Conservation (phyloP, 2,888 invertebrate genomes). For the Mamestra brassicae region DNA sequence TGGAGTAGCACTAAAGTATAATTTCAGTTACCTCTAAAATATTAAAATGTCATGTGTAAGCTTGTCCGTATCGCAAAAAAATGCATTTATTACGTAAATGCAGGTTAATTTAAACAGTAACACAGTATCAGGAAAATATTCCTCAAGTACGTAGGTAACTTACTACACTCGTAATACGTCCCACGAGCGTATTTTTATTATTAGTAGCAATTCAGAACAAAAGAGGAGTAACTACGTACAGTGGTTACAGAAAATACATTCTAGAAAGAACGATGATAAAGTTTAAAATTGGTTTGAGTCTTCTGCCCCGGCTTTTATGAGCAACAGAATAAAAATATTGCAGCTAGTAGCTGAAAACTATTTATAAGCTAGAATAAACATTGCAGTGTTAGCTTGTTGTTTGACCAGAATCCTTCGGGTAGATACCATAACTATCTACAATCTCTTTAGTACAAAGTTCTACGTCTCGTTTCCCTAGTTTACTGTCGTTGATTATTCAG, state of each 20-base stretch:
- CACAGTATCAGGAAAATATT: too few species aligned
- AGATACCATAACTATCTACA: conserved; percentile 5
- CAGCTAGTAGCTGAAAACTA: conserved; percentile 5
- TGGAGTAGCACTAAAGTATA: background rate
- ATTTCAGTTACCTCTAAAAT: background rate
- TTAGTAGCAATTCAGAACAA: background rate
- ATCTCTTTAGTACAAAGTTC: background rate
- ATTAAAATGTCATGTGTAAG: background rate
- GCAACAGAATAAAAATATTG: background rate
- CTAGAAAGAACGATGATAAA: background rate
- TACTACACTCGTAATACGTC: background rate
- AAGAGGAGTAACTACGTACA: conserved; percentile 5
- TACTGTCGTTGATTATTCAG: conserved; percentile 44
- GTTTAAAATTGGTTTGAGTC: background rate
- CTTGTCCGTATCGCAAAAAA: background rate
- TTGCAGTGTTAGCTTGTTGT: background rate
- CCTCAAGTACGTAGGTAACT: background rate
- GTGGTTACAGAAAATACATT: background rate
- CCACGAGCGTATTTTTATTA: conserved; percentile 23
- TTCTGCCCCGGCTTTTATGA: background rate
- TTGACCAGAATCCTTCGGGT: background rate
- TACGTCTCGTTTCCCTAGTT: conserved; percentile 21
- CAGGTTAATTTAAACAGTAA: background rate
- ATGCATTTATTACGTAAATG: background rate
- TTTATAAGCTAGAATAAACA: conserved; percentile 2